Conservation (phyloP, 2,797 vertebrate species). For the Pterois miles region DNA sequence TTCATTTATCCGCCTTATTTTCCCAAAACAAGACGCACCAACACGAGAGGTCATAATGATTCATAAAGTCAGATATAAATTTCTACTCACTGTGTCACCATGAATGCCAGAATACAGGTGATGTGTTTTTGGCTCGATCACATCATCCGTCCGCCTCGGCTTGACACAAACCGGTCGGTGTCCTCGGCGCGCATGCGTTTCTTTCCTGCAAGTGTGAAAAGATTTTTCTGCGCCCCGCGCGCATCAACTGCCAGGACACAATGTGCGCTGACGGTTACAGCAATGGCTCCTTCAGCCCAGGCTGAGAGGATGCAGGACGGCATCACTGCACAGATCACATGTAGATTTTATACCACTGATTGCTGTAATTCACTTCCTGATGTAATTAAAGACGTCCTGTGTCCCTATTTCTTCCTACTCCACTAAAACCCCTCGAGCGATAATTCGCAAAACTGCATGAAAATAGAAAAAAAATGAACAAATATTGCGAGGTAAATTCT, state of each 20-base stretch:
- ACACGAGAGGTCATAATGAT: not conserved
- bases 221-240: constrained; percentile 57
- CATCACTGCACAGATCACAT: not conserved
- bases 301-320: not conserved
- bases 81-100: constrained; percentile 83
- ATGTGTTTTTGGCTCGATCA: constrained; percentile 72
- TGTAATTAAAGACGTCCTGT: not conserved
- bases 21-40: not conserved
- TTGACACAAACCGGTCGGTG: constrained; percentile 71
- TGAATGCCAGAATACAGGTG: constrained; percentile 82
- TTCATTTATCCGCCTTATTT: constrained; percentile 9
- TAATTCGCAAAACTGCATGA: not conserved
- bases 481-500: not conserved
- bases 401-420: not conserved
- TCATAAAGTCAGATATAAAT: not conserved
- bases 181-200: constrained; percentile 76
- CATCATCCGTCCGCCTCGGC: constrained; percentile 78
- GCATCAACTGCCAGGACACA: constrained; percentile 37
- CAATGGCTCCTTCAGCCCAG: constrained; percentile 18
- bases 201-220: constrained; percentile 69
- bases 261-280: constrained; percentile 37
- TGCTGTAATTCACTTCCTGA: not conserved
- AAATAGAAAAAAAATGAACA: not conserved
- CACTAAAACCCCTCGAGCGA: accelerated
- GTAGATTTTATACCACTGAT: not conserved